These are phyloP conservation scores for Hoplodrina ambigua DNA, from an alignment of 2,888 invertebrate species.

Conservation along the genomic window DNA sequence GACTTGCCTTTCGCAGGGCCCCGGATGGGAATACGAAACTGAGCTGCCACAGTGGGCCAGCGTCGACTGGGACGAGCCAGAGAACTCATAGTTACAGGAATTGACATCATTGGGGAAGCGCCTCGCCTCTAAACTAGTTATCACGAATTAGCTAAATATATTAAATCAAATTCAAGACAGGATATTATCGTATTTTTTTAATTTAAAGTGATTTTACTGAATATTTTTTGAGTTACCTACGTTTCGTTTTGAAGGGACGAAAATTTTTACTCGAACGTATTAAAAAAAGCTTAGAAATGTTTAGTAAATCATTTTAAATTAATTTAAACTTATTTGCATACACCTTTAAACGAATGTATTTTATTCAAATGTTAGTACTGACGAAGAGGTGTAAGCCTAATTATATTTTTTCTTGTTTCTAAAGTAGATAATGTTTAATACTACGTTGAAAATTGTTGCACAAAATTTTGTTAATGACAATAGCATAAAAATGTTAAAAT, in stretches of 20 bases:
- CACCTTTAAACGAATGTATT: not conserved
- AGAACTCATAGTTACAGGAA: conserved; percentile 86
- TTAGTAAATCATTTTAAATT: conserved; percentile 13
- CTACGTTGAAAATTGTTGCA: conserved; percentile 20
- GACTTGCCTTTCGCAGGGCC: conserved; percentile 91
- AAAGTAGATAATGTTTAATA: conserved; percentile 1
- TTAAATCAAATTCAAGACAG: conserved; percentile 9
- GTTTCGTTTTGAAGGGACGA: too few species aligned
- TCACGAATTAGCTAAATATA: conserved; percentile 37
- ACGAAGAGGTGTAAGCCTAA: not conserved
- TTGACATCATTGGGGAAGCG: conserved; percentile 76
- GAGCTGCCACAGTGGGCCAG: conserved; percentile 98
- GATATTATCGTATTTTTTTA: not conserved
- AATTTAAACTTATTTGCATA: conserved; percentile 3
- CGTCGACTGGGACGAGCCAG: conserved; percentile 95
- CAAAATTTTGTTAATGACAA: conserved; percentile 7
- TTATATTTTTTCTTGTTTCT: conserved; percentile 1
- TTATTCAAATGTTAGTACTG: conserved; percentile 11
- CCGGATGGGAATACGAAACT: conserved; percentile 98
- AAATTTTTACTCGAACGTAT: not conserved
- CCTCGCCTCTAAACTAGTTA: conserved; percentile 70
- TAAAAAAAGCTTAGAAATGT: not conserved
- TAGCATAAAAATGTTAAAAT: conserved; percentile 10
- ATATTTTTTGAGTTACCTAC: not conserved
- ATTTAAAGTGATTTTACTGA: not conserved